phyloP scores from a whole-genome alignment of 30 jellyfish, hydroid and myxozoan species.

The Calvadosia cruxmelitensis region DNA sequence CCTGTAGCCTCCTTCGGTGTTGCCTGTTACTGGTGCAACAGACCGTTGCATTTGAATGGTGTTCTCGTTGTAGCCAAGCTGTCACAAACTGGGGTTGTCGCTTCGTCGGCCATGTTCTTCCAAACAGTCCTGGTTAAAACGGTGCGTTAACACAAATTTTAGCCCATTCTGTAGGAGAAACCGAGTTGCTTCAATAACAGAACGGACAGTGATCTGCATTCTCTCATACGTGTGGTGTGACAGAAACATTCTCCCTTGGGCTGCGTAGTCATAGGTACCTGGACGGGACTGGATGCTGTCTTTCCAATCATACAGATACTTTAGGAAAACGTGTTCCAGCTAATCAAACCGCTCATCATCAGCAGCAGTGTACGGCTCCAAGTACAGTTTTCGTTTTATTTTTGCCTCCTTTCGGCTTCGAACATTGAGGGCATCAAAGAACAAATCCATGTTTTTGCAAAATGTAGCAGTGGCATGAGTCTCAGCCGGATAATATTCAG shows the following conservation, averaged over 20 bases:
- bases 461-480: constrained; percentile 31
- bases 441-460: constrained; percentile 21
- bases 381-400: constrained; percentile 6
- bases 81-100: constrained; percentile 26
- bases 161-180: constrained; percentile 20
- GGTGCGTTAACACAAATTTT: constrained; percentile 21
- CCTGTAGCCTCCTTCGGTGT: constrained; percentile 20
- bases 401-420: constrained; percentile 23
- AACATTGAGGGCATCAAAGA: constrained; percentile 20
- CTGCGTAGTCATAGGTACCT: constrained; percentile 8
- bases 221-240: constrained; percentile 24
- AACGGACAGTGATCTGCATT: constrained; percentile 13
- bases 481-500: constrained; percentile 12
- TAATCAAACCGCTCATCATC: constrained; percentile 29
- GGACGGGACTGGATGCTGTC: constrained; percentile 8
- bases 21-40: constrained; percentile 31
- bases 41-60: constrained; percentile 28
- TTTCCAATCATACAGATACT: constrained; percentile 21
- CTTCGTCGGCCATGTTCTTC: constrained; percentile 32
- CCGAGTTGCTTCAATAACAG: constrained; percentile 31
- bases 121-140: constrained; percentile 24
- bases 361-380: constrained; percentile 25
- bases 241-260: constrained; percentile 20
- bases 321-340: constrained; percentile 16
- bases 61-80: constrained; percentile 16